A percentile compares a stretch with the other conserved stretches of the same genome.
Evolutionary conservation across 2,113 vertebrate genomes (phyloP).

Genomic region (Ophiodon elongatus): DNA sequence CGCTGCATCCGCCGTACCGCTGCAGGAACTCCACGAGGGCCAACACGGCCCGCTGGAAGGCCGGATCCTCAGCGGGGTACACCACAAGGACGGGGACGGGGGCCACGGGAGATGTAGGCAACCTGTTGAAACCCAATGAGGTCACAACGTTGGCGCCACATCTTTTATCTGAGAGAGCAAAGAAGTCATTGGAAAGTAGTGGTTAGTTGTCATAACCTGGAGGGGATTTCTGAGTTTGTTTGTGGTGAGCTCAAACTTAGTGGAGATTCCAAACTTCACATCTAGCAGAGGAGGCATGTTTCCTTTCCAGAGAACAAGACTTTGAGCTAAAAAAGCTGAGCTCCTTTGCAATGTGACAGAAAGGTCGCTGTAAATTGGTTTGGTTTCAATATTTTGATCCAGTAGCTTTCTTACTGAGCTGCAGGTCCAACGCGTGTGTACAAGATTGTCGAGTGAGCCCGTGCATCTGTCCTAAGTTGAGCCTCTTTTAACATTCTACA

Average conservation of each 20-base stretch:
- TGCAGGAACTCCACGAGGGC: constrained; percentile 85
- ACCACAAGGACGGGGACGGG: constrained; percentile 81
- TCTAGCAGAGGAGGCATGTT: not conserved
- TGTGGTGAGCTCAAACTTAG: no score
- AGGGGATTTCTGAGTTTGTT: not conserved
- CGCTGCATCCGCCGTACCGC: constrained; percentile 73
- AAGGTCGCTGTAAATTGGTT: not conserved
- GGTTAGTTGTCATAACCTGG: not conserved
- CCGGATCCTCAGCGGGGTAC: constrained; percentile 79
- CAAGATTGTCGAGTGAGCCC: not conserved
- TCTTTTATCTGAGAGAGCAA: constrained; percentile 41
- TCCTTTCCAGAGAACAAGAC: not conserved
- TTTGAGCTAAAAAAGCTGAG: not conserved
- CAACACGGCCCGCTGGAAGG: constrained; percentile 83
- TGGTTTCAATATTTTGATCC: not conserved
- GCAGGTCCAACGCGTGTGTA: not conserved
- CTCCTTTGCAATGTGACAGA: not conserved
- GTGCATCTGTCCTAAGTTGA: not conserved
- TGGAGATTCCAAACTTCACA: not conserved
- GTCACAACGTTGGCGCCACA: not conserved
- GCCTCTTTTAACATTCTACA: not conserved
- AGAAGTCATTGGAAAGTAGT: not conserved
- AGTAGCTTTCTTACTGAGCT: not conserved
- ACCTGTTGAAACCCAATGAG: not conserved
- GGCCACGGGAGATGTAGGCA: not conserved